Evolutionary conservation across 2,888 invertebrate species (phyloP).

Genomic region (Cantharis nigra): DNA sequence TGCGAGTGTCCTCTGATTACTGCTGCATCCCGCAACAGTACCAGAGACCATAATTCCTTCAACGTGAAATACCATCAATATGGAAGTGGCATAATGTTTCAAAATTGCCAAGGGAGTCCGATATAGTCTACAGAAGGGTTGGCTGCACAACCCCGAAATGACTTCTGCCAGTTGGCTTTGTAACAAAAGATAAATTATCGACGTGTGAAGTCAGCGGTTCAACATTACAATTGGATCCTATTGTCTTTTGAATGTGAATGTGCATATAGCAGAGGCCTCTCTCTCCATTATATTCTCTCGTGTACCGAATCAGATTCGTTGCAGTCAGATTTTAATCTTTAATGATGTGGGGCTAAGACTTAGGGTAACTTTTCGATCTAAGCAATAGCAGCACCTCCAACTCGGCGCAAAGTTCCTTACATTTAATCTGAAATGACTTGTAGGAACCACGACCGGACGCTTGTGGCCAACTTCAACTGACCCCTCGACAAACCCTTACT

Average conservation of each 20-base stretch:
- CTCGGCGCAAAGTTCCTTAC: slow-evolving; percentile 4
- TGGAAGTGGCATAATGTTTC: slow-evolving; percentile 31
- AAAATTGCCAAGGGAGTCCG: slow-evolving; percentile 22
- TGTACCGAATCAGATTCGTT: slow-evolving; percentile 30
- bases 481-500: slow-evolving; percentile 17
- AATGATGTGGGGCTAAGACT: slow-evolving; percentile 31
- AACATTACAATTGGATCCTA: slow-evolving; percentile 37
- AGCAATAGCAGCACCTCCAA: slow-evolving; percentile 8
- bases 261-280: slow-evolving; percentile 23
- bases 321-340: slow-evolving; percentile 32
- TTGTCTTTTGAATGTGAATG: slow-evolving; percentile 31
- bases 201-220: slow-evolving; percentile 40
- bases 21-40: slow-evolving; percentile 29
- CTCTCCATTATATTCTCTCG: slow-evolving; percentile 21
- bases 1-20: slow-evolving; percentile 39
- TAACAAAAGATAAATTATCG: slow-evolving; percentile 50
- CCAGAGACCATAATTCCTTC: slow-evolving; percentile 27
- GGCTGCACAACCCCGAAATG: slow-evolving; percentile 37
- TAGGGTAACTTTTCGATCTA: slow-evolving; percentile 2
- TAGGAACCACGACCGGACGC: slow-evolving; percentile 16
- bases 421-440: slow-evolving; percentile 24
- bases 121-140: slow-evolving; percentile 17
- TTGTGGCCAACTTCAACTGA: slow-evolving; percentile 16
- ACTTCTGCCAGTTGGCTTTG: slow-evolving; percentile 47
- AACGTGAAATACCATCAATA: slow-evolving; percentile 38